Percentiles rank a stretch among this genome's conserved stretches.
These are phyloP conservation scores for Setophaga petechia DNA, from an alignment of 2,113 vertebrate genomes.

Conservation along the genomic window DNA sequence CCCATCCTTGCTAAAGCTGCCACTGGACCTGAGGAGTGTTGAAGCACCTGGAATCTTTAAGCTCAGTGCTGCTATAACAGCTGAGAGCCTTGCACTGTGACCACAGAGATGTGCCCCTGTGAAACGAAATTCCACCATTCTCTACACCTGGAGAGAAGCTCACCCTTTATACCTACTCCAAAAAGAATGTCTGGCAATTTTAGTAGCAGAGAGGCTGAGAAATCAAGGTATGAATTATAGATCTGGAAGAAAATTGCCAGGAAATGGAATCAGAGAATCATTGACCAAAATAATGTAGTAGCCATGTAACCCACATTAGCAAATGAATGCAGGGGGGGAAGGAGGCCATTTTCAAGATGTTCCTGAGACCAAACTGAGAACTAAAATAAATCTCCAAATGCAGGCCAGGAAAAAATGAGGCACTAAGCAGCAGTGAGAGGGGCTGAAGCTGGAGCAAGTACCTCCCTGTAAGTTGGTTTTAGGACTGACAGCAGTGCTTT, in stretches of 20 bases:
- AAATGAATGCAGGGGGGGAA: background rate
- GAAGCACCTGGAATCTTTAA: background rate
- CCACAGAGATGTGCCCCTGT: background rate
- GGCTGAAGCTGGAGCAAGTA: background rate
- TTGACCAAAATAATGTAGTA: background rate
- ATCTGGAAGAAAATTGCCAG: background rate
- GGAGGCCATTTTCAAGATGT: background rate
- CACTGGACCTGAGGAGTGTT: too few relatives aligned
- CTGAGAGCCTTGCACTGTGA: background rate
- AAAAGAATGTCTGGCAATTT: background rate
- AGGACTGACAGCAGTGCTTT: background rate
- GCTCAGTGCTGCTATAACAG: background rate
- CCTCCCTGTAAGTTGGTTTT: accelerated
- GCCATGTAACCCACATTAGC: background rate
- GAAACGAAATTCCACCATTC: background rate
- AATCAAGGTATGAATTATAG: background rate
- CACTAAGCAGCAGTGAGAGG: background rate
- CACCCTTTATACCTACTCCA: background rate
- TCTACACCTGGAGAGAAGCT: background rate
- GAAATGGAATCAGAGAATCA: background rate
- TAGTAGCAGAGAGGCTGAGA: background rate
- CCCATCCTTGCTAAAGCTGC: background rate
- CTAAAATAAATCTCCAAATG: background rate
- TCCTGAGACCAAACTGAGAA: background rate
- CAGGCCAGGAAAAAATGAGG: background rate